These are phyloP conservation scores for Ochropacha duplaris DNA, from an alignment of 2,888 invertebrate species.

Conservation along the genomic window DNA sequence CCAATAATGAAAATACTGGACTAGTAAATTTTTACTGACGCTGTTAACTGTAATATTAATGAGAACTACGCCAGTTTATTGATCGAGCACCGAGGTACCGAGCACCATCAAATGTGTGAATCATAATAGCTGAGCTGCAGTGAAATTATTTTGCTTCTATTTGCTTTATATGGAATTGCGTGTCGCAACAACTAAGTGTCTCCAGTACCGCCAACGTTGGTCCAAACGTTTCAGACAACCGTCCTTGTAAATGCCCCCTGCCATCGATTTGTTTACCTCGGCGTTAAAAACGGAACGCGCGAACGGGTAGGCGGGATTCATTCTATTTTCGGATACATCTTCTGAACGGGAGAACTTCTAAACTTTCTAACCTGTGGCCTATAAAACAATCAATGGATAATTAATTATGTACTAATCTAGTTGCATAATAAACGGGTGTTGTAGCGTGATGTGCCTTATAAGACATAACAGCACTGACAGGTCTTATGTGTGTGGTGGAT, in stretches of 20 bases:
- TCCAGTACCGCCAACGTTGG: conserved; percentile 10
- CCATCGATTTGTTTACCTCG: conserved; percentile 48
- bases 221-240: conserved; percentile 5
- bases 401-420: not conserved
- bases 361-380: conserved; percentile 1
- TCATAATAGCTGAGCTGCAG: not conserved
- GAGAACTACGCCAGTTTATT: not conserved
- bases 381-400: not conserved
- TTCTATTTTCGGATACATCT: conserved; percentile 30
- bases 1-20: not conserved
- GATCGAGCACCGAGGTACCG: not conserved
- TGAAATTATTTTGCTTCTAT: not conserved
- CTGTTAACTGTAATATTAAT: not conserved
- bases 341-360: conserved; percentile 5
- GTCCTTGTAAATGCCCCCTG: conserved; percentile 30
- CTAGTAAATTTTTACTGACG: not conserved
- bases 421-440: conserved; percentile 8
- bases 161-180: not conserved
- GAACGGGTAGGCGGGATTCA: conserved; percentile 35
- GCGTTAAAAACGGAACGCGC: conserved; percentile 29
- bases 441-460: conserved; percentile 13
- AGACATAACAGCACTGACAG: conserved; percentile 5
- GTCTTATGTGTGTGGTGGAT: conserved; percentile 13
- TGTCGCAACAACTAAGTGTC: not conserved
- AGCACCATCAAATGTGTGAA: not conserved